Evolutionary conservation across 1,140 invertebrate genomes (phyloP).

Genomic region (Laodelphax striatellus): DNA sequence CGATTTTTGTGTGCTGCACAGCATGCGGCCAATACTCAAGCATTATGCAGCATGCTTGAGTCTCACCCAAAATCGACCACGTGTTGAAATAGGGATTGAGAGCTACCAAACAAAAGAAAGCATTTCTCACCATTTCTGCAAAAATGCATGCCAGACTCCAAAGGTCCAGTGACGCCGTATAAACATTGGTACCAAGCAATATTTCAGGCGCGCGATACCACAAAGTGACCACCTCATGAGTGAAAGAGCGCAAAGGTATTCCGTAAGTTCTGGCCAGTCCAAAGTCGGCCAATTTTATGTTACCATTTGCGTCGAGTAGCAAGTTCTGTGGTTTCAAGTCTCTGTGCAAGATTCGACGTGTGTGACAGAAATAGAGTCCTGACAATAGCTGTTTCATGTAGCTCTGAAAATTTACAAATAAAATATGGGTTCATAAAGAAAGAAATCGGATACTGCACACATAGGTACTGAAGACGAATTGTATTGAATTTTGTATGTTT

Average conservation of each 20-base stretch:
- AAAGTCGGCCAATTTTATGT: constrained; percentile 84
- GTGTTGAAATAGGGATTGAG: too few relatives aligned
- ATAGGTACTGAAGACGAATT: too few relatives aligned
- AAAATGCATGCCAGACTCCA: constrained; percentile 96
- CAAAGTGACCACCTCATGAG: constrained; percentile 90
- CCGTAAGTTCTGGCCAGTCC: constrained; percentile 74
- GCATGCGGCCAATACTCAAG: too few relatives aligned
- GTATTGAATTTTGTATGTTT: too few relatives aligned
- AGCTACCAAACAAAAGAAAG: neutral
- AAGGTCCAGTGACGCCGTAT: constrained; percentile 81
- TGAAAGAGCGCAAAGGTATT: constrained; percentile 73
- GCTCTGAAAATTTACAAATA: constrained; percentile 42
- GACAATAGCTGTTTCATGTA: constrained; percentile 83
- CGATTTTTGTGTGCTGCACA: too few relatives aligned
- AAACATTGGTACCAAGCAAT: constrained; percentile 78
- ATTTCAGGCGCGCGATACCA: constrained; percentile 97
- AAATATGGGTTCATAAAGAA: constrained; percentile 2
- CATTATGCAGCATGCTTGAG: too few relatives aligned
- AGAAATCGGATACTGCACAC: too few relatives aligned
- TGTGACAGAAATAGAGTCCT: constrained; percentile 87
- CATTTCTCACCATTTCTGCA: constrained; percentile 69
- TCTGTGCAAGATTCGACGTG: constrained; percentile 71
- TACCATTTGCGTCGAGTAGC: constrained; percentile 52
- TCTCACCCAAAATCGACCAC: too few relatives aligned
- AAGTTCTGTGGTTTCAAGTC: constrained; percentile 91